Evolutionary conservation across 2,888 invertebrate genomes (phyloP), one percentile per base, ranked within the genome.

Genomic region (Oscheius onirici): DNA sequence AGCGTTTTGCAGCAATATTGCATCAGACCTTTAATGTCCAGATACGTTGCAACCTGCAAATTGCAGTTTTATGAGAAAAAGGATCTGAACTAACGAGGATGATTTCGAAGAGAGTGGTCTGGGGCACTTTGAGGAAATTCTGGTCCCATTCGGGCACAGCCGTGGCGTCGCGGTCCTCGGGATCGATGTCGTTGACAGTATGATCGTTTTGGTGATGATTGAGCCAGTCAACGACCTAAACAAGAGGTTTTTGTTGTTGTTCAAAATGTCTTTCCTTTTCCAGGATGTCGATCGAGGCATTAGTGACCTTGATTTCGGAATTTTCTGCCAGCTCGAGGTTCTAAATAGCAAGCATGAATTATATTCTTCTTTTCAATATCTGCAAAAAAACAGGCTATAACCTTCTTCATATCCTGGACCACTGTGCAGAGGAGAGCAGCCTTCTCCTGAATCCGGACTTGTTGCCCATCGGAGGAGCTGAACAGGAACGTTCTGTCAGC

Each of bases 191-290:
- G 17, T 43, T 13, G 8, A 13, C 20, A 17, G 15, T 17, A 2
- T 44, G 63, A 15, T 63, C 49, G 8, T 65, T 34, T 10, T 46
- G 22, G 40, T 65, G 28, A 49, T 65, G 63, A 24, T 17, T 49
- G 6, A 63, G 20, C 63, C 63, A 63, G 10, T 63, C 46, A 26
- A 63, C 49, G 8, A 63, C 24, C 63, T 63, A n/a, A 63, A 63
- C 2, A 8, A 10, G 20, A 17, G 6, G 6, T 44, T 10, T 44
- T 57, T 2, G 17, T 6, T 3, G 52, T 34, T 15, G 28, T 34
- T 3, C 15, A 3, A 57, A 17, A 34, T 5, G n/a, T 15, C 13
- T 57, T 34, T 34, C 40, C n/a, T 34, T 34, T 13, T n/a, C 20
- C 57, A 57, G 5, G 34, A 20, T 40, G 15, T 26, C 28, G 3